Percentiles rank a stretch among this genome's conserved stretches.
Evolutionary conservation across 1,140 invertebrate species (phyloP).

Genomic region (Carcinoscorpius rotundicauda): DNA sequence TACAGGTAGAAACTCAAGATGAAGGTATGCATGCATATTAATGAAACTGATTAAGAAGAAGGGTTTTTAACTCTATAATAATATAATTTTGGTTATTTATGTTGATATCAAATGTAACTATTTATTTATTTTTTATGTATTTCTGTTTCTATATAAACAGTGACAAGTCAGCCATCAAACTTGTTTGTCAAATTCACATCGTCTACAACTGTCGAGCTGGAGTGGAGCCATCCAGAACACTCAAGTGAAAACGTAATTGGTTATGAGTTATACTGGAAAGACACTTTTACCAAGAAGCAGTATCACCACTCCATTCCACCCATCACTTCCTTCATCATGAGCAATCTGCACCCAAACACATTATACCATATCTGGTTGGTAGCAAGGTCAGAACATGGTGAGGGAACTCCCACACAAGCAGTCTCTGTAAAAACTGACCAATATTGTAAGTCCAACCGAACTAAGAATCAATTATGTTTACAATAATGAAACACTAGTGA

Average conservation of each 20-base stretch:
- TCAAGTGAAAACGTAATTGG: conserved; percentile 82
- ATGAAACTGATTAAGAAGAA: background rate
- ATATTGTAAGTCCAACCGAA: conserved; percentile 65
- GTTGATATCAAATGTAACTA: too few species aligned
- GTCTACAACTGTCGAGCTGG: conserved; percentile 61
- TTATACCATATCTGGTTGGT: conserved; percentile 92
- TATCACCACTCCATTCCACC: conserved; percentile 57
- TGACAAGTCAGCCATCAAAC: conserved; percentile 87
- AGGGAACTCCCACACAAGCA: conserved; percentile 87
- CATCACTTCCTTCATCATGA: conserved; percentile 70
- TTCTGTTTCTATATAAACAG: conserved; percentile 37
- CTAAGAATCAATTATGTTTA: too few species aligned
- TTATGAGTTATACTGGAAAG: conserved; percentile 95
- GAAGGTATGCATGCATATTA: conserved; percentile 45
- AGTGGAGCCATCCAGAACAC: conserved; percentile 80
- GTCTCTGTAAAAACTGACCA: conserved; percentile 87
- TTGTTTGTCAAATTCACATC: conserved; percentile 55
- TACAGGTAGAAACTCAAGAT: conserved; percentile 92
- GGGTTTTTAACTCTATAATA: too few species aligned
- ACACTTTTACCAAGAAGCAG: conserved; percentile 69
- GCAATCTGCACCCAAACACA: conserved; percentile 83
- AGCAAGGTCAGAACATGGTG: conserved; percentile 76
- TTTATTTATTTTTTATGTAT: background rate
- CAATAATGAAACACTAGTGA: too few species aligned
- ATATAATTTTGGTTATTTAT: too few species aligned